Conservation (phyloP, 2,888 invertebrate genomes). For the Cordilura impudica region DNA sequence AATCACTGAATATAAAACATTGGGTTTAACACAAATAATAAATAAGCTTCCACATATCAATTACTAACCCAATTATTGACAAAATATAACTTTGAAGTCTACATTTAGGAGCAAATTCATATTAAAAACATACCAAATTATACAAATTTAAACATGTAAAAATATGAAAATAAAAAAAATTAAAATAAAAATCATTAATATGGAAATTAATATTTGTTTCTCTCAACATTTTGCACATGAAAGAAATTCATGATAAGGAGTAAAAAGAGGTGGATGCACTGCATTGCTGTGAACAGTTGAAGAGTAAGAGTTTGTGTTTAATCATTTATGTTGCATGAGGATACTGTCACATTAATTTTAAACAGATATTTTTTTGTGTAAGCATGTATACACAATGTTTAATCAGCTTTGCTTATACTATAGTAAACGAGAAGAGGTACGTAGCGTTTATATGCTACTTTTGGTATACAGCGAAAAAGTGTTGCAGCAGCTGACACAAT, state of each 20-base stretch:
- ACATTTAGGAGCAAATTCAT: conserved; percentile 37
- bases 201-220: neutral
- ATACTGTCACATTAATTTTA: conserved; percentile 56
- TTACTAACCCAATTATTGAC: conserved; percentile 64
- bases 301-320: conserved; percentile 19
- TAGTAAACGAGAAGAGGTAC: conserved; percentile 34
- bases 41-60: conserved; percentile 50
- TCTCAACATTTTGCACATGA: neutral
- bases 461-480: conserved; percentile 6
- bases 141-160: neutral
- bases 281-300: neutral
- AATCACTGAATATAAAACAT: conserved; percentile 14
- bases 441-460: conserved; percentile 39
- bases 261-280: neutral
- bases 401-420: conserved; percentile 42
- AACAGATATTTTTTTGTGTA: conserved; percentile 34
- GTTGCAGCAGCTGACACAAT: neutral
- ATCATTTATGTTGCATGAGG: conserved; percentile 41
- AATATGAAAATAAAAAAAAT: neutral
- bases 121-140: conserved; percentile 1
- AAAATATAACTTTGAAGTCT: conserved; percentile 19
- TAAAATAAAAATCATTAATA: neutral
- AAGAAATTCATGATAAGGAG: conserved; percentile 29
- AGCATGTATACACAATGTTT: conserved; percentile 13
- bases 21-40: conserved; percentile 38